A percentile compares a stretch with the other conserved stretches of the same genome.
These are phyloP conservation scores for Lepus oiostolus DNA, from an alignment of 2,797 vertebrate species.

Conservation along the genomic window DNA sequence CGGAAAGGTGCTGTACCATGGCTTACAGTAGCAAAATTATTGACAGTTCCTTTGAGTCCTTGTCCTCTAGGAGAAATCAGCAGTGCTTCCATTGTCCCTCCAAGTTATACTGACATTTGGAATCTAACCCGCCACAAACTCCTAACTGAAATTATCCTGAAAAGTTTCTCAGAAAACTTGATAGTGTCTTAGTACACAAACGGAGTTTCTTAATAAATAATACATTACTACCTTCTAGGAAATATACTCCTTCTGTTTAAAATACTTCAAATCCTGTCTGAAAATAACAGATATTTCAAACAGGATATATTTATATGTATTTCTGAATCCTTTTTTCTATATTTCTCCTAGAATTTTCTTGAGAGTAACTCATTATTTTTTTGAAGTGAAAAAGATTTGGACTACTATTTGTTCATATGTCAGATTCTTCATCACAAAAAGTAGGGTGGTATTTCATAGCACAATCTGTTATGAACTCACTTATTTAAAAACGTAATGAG, in stretches of 20 bases:
- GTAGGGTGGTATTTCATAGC: too few species aligned
- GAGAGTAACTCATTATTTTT: background rate
- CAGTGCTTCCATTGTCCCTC: background rate
- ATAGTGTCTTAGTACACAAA: background rate
- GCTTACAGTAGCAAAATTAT: background rate
- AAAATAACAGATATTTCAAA: too few species aligned
- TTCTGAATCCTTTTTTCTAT: background rate
- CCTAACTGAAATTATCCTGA: background rate
- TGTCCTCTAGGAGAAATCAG: background rate
- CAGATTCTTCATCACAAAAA: too few species aligned
- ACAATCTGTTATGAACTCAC: too few species aligned
- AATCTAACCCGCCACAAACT: background rate
- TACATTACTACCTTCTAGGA: background rate
- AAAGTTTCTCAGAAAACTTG: background rate
- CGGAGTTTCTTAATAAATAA: background rate
- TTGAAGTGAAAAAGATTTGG: background rate
- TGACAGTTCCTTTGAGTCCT: background rate
- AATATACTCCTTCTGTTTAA: background rate
- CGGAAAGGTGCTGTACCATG: constrained; percentile 50
- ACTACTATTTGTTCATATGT: too few species aligned
- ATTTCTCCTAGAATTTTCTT: background rate
- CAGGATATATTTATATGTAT: too few species aligned
- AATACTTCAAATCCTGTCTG: too few species aligned
- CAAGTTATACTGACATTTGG: background rate
- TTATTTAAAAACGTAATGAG: too few species aligned